phyloP scores from a whole-genome alignment of 1,140 invertebrate species.

The Heliconius hewitsoni region DNA sequence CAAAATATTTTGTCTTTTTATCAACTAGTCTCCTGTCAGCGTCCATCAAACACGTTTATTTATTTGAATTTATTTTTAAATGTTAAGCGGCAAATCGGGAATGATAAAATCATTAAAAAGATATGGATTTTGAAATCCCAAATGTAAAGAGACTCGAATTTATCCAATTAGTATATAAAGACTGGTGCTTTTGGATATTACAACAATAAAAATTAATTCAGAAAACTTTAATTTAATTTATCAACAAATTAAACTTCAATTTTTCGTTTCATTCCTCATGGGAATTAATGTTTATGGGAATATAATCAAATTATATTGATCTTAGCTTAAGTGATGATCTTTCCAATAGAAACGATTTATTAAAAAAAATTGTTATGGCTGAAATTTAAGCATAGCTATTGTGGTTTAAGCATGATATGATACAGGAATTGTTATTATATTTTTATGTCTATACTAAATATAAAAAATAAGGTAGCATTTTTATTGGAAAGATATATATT shows the following conservation, averaged over 20 bases:
- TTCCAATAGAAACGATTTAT: constrained; percentile 60
- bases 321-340: constrained; percentile 73
- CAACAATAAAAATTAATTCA: constrained; percentile 47
- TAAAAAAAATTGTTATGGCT: not conserved
- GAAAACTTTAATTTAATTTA: constrained; percentile 47
- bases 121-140: constrained; percentile 22
- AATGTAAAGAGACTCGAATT: constrained; percentile 29
- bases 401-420: constrained; percentile 2
- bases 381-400: not conserved
- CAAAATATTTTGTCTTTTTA: not conserved
- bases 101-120: constrained; percentile 32
- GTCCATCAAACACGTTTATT: constrained; percentile 35
- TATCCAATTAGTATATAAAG: constrained; percentile 39
- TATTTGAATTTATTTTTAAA: constrained; percentile 28
- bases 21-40: constrained; percentile 26
- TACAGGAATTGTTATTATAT: not conserved
- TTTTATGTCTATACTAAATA: not conserved
- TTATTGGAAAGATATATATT: constrained; percentile 69
- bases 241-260: constrained; percentile 51
- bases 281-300: constrained; percentile 76
- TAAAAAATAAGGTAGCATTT: constrained; percentile 25
- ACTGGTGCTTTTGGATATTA: constrained; percentile 79
- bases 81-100: constrained; percentile 28
- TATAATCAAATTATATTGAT: constrained; percentile 65
- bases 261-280: constrained; percentile 81